A percentile compares a stretch with the other conserved stretches of the same genome.
Evolutionary conservation across 2,888 invertebrate species (phyloP).

Genomic region (Phyllotreta striolata): DNA sequence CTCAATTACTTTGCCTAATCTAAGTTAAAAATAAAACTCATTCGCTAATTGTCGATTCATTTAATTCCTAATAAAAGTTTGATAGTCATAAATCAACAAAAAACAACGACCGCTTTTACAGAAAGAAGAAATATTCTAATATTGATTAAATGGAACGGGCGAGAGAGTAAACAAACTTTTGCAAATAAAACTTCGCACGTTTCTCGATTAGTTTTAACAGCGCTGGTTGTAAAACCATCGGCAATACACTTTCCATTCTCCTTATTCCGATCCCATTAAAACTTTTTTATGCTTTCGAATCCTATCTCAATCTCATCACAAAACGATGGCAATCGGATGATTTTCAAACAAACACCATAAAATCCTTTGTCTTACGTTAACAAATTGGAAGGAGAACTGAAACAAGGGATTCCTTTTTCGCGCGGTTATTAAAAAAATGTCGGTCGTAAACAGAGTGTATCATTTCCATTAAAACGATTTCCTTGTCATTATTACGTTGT

Average conservation of each 20-base stretch:
- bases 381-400: background rate
- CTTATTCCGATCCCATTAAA: conserved; percentile 25
- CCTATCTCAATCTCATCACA: conserved; percentile 20
- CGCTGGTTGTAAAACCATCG: conserved; percentile 22
- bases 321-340: conserved; percentile 28
- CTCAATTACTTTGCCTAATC: no score
- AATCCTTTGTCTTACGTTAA: conserved; percentile 3
- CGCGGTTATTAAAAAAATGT: no score
- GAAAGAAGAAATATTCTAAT: background rate
- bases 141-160: conserved; percentile 3
- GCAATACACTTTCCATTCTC: conserved; percentile 26
- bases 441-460: no score
- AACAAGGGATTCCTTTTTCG: background rate
- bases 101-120: no score
- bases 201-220: conserved; percentile 16
- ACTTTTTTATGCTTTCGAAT: conserved; percentile 27
- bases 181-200: conserved; percentile 1
- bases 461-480: no score
- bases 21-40: no score
- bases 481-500: no score
- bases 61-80: no score
- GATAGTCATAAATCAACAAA: no score
- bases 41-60: no score
- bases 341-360: conserved; percentile 24
- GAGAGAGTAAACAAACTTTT: background rate